Evolutionary conservation across 92 coral and sea anemone species (phyloP), one percentile per base, ranked within the genome.

Genomic region (Paragorgia papillata): DNA sequence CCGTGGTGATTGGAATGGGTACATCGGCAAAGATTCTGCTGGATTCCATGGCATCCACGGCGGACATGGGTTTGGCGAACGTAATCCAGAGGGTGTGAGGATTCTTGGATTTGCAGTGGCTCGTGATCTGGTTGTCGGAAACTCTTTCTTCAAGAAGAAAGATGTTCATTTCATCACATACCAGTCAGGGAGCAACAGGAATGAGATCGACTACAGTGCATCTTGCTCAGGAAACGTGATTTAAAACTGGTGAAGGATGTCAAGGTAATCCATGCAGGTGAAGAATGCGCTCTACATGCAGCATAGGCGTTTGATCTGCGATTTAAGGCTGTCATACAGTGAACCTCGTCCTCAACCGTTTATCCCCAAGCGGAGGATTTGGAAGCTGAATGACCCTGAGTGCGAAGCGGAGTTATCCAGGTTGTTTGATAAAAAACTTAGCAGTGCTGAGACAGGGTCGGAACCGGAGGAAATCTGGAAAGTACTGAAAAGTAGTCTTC

Each of bases 51-150:
- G 73, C 0, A 70, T 71, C 8, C 73, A 69, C 56, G 80, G 85
- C 40, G 85, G 80, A 27, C 69, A 69, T 35, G 80, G 85, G 41
- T 71, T 7, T 71, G 80, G 85, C 5, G 48, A 6, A 60, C 68
- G 46, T n/a, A 82, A 73, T 56, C 14, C 18, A 0, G 81, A 82
- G 56, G 81, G 85, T 19, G 81, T 58, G 65, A 37, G 85, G 1
- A 74, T 74, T 24, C 56, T 73, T 43, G 79, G 53, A 15, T 3
- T 29, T 19, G 50, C 20, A 15, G 62, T 22, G 25, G 73, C 33
- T 18, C 64, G 49, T 41, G 46, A 82, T 32, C 1, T 82, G 10
- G 85, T 74, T 31, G 54, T 74, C 49, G 57, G 85, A 12, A 74
- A 74, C 82, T 57, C 85, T n/a, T n/a, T n/a, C n/a, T n/a, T n/a